These are phyloP conservation scores for Takifugu rubripes DNA, from an alignment of 2,797 vertebrate genomes.

Conservation along the genomic window DNA sequence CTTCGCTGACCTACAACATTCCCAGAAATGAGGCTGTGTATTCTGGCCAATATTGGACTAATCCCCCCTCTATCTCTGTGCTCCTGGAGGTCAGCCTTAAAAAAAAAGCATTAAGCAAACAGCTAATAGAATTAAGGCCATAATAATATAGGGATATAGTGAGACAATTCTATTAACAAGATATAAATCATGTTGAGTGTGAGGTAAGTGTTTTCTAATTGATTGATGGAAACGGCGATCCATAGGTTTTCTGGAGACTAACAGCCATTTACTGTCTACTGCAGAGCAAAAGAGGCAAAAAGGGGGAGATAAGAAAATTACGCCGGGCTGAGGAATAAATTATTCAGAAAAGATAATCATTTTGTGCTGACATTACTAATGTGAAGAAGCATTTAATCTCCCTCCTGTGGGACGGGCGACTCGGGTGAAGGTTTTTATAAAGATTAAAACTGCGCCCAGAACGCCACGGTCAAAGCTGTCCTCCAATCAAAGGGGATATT, in stretches of 20 bases:
- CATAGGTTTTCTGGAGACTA: conserved; percentile 87
- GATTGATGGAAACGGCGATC: conserved; percentile 97
- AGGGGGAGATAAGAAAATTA: conserved; percentile 91
- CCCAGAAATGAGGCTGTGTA: conserved; percentile 81
- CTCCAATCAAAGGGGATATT: conserved; percentile 52
- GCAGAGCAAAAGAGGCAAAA: conserved; percentile 85
- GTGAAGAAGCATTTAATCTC: conserved; percentile 98
- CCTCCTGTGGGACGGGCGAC: conserved; percentile 70
- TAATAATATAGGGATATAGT: conserved; percentile 99
- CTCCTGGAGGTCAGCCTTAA: conserved; percentile 90
- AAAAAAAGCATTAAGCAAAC: conserved; percentile 92
- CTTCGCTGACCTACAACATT: conserved; percentile 83
- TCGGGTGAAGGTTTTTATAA: conserved; percentile 75
- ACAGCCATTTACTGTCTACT: conserved; percentile 89
- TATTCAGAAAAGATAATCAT: conserved; percentile 97
- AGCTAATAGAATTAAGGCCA: conserved; percentile 98
- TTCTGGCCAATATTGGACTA: conserved; percentile 78
- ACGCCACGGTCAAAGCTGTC: conserved; percentile 57
- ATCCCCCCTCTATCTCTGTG: conserved; percentile 74
- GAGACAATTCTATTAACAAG: conserved; percentile 99
- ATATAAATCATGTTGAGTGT: conserved; percentile 99
- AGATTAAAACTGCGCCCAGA: conserved; percentile 75
- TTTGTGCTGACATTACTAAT: conserved; percentile 99
- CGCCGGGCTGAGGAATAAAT: conserved; percentile 85
- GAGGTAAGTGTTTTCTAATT: conserved; percentile 99